phyloP scores from a whole-genome alignment of 2,888 invertebrate species.

The Drosophila tripunctata region DNA sequence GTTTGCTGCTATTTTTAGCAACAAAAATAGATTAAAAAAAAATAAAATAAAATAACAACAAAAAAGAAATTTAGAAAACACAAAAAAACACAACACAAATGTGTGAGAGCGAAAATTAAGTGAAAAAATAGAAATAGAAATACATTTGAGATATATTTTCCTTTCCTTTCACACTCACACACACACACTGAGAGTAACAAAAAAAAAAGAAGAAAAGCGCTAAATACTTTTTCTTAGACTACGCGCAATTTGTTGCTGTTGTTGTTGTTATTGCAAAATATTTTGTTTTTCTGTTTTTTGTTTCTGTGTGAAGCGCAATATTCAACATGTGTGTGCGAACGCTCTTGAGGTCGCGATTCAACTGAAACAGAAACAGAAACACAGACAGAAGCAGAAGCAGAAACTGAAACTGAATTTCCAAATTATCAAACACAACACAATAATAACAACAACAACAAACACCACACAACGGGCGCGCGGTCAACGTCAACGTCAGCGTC shows the following conservation, averaged over 20 bases:
- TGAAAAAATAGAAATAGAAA: constrained; percentile 37
- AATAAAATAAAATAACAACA: constrained; percentile 1
- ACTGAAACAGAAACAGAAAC: constrained; percentile 73
- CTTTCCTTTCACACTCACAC: constrained; percentile 1
- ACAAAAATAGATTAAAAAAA: constrained; percentile 6
- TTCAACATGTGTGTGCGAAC: constrained; percentile 77
- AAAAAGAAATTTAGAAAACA: too few species aligned
- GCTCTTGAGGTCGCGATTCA: constrained; percentile 77
- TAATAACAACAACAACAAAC: not conserved
- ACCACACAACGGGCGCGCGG: constrained; percentile 15
- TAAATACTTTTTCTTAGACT: constrained; percentile 19
- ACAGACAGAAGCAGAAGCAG: constrained; percentile 52
- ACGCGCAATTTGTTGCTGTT: constrained; percentile 15
- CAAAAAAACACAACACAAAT: too few species aligned
- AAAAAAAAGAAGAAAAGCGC: constrained; percentile 23
- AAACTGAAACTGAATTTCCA: constrained; percentile 66
- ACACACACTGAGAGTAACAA: constrained; percentile 18
- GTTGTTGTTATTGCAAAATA: constrained; percentile 22
- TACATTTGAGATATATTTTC: constrained; percentile 30
- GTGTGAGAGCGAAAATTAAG: not conserved
- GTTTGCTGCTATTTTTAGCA: constrained; percentile 50
- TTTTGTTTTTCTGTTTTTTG: too few species aligned
- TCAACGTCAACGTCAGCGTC: not conserved
- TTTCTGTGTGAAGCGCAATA: constrained; percentile 2
- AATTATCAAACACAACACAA: constrained; percentile 66